These are phyloP conservation scores for Clarias laeviceps DNA, from an alignment of 2,797 vertebrate genomes.

Conservation along the genomic window DNA sequence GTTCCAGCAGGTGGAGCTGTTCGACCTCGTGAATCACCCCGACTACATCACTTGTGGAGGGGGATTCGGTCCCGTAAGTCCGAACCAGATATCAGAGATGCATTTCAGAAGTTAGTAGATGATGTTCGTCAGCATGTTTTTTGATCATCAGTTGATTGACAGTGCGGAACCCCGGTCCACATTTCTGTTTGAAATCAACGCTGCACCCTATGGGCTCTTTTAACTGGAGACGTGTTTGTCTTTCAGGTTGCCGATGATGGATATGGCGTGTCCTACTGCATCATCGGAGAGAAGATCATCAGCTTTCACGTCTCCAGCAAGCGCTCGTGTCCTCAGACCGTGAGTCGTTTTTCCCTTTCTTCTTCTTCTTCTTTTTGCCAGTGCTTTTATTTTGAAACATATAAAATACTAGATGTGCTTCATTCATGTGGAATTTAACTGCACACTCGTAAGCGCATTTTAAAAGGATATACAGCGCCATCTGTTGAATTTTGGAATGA, in stretches of 20 bases:
- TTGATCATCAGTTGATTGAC: not conserved
- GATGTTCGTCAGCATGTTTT: not conserved
- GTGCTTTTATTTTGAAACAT: not conserved
- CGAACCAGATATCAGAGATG: too few relatives aligned
- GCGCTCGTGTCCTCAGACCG: constrained; percentile 83
- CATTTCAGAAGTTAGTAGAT: not conserved
- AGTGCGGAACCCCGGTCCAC: not conserved
- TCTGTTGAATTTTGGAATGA: too few relatives aligned
- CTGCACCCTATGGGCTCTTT: not conserved
- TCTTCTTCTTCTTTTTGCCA: not conserved
- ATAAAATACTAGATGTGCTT: too few relatives aligned
- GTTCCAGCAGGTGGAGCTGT: constrained; percentile 82
- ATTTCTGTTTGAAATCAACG: not conserved
- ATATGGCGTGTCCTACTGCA: constrained; percentile 87
- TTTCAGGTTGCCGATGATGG: constrained; percentile 86
- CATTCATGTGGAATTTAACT: too few relatives aligned
- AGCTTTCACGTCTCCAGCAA: constrained; percentile 91
- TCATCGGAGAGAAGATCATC: constrained; percentile 80
- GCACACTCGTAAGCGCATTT: too few relatives aligned
- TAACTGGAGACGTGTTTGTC: not conserved
- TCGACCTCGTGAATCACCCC: constrained; percentile 83
- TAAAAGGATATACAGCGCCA: too few relatives aligned
- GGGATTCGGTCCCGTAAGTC: constrained; percentile 90
- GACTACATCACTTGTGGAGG: constrained; percentile 87
- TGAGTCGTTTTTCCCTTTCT: constrained; percentile 60